Percentiles rank a stretch among this genome's conserved stretches.
Evolutionary conservation across 2,888 invertebrate genomes (phyloP).

Genomic region (Baccha elongata): DNA sequence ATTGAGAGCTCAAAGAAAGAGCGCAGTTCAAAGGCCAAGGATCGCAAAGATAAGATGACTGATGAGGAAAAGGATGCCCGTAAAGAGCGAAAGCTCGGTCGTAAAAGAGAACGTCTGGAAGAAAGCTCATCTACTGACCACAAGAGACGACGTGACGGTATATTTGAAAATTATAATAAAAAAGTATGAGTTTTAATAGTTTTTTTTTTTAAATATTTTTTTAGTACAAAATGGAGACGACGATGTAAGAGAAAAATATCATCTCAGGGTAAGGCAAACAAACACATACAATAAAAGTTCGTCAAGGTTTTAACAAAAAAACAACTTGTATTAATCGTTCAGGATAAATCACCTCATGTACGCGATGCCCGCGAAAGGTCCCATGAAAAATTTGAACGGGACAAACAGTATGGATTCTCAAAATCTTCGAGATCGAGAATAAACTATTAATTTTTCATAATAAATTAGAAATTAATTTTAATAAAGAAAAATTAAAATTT

Average conservation of each 20-base stretch:
- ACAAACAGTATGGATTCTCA: slow-evolving; percentile 92
- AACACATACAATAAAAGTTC: slow-evolving; percentile 58
- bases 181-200: slow-evolving; percentile 9
- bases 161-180: not conserved
- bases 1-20: slow-evolving; percentile 83
- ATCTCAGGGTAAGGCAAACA: slow-evolving; percentile 86
- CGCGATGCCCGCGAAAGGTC: slow-evolving; percentile 87
- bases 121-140: slow-evolving; percentile 87
- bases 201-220: slow-evolving; percentile 51
- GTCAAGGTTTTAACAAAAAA: slow-evolving; percentile 52
- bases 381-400: slow-evolving; percentile 88
- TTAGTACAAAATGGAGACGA: slow-evolving; percentile 89
- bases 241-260: slow-evolving; percentile 90
- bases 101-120: slow-evolving; percentile 91
- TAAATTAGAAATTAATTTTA: slow-evolving; percentile 14
- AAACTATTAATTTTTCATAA: slow-evolving; percentile 75
- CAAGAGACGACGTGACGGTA: slow-evolving; percentile 91
- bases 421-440: slow-evolving; percentile 81
- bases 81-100: slow-evolving; percentile 91
- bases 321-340: slow-evolving; percentile 75
- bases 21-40: slow-evolving; percentile 83
- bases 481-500: slow-evolving; percentile 12
- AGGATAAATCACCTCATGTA: slow-evolving; percentile 91
- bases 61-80: slow-evolving; percentile 91
- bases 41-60: slow-evolving; percentile 86